Evolutionary conservation across 2,113 vertebrate species (phyloP), one percentile per base, ranked within the genome.

Genomic region (Collichthys lucidus): DNA sequence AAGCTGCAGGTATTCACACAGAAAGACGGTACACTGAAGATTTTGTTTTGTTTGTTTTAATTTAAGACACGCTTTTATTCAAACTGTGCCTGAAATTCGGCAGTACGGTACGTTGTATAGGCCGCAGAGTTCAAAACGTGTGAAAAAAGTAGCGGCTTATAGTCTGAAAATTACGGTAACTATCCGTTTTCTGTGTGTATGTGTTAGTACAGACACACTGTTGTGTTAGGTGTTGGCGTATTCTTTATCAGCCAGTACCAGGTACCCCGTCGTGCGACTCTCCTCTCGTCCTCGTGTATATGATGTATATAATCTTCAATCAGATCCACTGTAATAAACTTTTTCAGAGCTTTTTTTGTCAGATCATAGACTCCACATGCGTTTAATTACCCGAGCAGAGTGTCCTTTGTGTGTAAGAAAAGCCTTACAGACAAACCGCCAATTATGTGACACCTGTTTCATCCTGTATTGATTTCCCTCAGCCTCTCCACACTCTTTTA

Each of bases 401-500:
- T 31, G 7, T 55, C 61, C 20, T 16, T 9, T 63, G 61, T 46
- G 40, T 24, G 10, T 55, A 6, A 55, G 35, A 24, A 42, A 68
- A 57, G 22, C 26, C 26, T 62, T 2, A 35, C 3, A 24, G 53
- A 66, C 31, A 52, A 65, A 46, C 44, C 57, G 26, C 14, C 19
- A 17, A 49, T 73, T 46, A 66, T n/a, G 57, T 29, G 52, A 67
- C 77, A 70, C 71, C 68, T 63, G 62, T 74, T 86, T 73, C 26
- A 29, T 63, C 42, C 79, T 71, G 40, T 8, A 65, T 63, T 55
- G 59, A 69, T 42, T 49, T 7, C 42, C 31, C 24, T 53, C 53
- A 24, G 40, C 50, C 14, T 61, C 53, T n/a, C n/a, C 40, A 3
- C 40, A 3, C 22, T 12, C 47, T 35, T 31, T 20, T 14, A 52